Percentiles rank a stretch among this genome's conserved stretches.
These are phyloP conservation scores for Pelodiscus sinensis DNA, from an alignment of 2,113 vertebrate species.

Conservation along the genomic window DNA sequence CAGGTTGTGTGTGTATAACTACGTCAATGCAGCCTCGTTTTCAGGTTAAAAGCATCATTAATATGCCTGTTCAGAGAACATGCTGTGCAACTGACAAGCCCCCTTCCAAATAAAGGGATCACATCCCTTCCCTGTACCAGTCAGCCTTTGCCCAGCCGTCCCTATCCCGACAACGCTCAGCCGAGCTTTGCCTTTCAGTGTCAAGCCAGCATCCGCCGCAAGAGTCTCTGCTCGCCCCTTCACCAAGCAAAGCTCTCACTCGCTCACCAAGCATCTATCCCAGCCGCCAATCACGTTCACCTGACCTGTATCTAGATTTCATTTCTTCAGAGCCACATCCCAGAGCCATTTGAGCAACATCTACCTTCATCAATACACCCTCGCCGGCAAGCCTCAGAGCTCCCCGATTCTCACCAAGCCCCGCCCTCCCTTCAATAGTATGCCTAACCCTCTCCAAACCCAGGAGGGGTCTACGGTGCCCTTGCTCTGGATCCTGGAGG, in stretches of 20 bases:
- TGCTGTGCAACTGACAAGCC: not conserved
- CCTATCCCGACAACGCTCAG: not conserved
- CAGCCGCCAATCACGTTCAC: not conserved
- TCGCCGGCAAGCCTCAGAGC: fast-evolving
- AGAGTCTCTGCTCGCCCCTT: not conserved
- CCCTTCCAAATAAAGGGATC: not conserved
- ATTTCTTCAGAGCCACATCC: not conserved
- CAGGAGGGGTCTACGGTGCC: not conserved
- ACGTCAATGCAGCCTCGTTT: fast-evolving
- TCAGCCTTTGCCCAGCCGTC: not conserved
- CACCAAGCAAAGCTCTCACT: not conserved
- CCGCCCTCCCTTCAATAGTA: not conserved
- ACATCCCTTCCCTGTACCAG: not conserved
- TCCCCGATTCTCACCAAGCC: not conserved
- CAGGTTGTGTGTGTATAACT: not conserved
- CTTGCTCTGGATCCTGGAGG: not conserved
- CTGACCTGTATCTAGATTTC: not conserved
- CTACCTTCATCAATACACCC: not conserved
- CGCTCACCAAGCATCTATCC: not conserved
- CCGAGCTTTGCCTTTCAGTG: not conserved
- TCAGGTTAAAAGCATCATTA: not conserved
- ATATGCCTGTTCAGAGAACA: not conserved
- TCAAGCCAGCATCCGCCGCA: not conserved
- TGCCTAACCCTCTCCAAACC: not conserved
- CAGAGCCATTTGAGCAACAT: fast-evolving